These are phyloP conservation scores for Popillia japonica DNA, from an alignment of 1,140 invertebrate species.

Conservation along the genomic window DNA sequence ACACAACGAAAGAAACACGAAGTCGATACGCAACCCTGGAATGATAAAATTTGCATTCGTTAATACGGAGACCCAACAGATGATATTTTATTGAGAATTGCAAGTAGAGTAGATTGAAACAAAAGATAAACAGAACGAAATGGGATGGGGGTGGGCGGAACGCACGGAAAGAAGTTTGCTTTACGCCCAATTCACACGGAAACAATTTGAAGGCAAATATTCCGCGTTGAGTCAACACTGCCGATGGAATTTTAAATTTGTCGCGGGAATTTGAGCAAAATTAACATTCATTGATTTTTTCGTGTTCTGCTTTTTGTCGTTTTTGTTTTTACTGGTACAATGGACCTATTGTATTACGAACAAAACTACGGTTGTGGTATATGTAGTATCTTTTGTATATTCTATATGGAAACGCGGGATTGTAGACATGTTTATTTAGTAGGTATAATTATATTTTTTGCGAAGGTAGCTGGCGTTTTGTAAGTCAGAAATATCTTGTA, in stretches of 20 bases:
- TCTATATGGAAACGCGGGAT: too few relatives aligned
- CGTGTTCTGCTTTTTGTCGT: constrained; percentile 13
- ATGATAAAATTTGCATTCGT: not conserved
- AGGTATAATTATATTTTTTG: too few relatives aligned
- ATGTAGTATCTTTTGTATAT: not conserved
- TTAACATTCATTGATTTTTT: constrained; percentile 43
- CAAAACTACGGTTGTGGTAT: not conserved
- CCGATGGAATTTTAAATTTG: constrained; percentile 43
- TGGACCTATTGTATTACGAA: not conserved
- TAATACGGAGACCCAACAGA: not conserved
- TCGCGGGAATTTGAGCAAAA: constrained; percentile 37
- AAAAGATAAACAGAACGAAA: constrained; percentile 37
- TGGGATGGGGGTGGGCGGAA: constrained; percentile 35
- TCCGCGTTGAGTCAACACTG: constrained; percentile 43
- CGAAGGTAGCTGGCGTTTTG: too few relatives aligned
- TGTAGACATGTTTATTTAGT: too few relatives aligned
- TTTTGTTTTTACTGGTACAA: not conserved
- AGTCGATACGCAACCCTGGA: not conserved
- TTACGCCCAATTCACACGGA: constrained; percentile 47
- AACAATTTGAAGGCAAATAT: constrained; percentile 46
- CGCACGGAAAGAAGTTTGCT: constrained; percentile 43
- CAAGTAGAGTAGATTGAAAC: constrained; percentile 36
- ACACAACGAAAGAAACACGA: not conserved
- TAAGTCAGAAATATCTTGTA: too few relatives aligned
- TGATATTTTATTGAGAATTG: constrained; percentile 29